Percentiles rank a stretch among this genome's conserved stretches.
phyloP scores from a whole-genome alignment of 2,113 vertebrate species.

The Anser brachyrhynchus region DNA sequence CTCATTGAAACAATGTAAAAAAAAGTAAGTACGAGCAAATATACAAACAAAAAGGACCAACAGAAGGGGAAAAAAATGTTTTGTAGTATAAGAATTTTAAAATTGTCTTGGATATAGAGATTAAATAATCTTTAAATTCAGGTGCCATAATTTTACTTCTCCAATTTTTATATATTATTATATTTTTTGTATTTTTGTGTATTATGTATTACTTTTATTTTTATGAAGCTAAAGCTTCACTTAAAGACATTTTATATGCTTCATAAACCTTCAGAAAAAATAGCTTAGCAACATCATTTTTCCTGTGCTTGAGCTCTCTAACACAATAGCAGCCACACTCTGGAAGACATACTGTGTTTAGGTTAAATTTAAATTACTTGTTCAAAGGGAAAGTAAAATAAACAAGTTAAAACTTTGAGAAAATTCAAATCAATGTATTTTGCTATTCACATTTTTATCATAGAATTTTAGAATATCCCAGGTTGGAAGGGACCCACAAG shows the following conservation, averaged over 20 bases:
- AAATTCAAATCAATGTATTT: background rate
- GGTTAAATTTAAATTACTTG: background rate
- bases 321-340: background rate
- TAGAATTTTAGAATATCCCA: too few species aligned
- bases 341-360: background rate
- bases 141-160: background rate
- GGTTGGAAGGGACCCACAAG: too few species aligned
- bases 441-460: background rate
- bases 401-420: background rate
- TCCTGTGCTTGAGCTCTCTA: background rate
- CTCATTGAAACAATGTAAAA: background rate
- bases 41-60: background rate
- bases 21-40: fast-evolving
- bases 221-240: background rate
- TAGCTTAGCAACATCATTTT: background rate
- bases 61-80: fast-evolving
- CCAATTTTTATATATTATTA: too few species aligned
- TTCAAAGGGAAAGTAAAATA: background rate
- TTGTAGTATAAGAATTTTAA: background rate
- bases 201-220: too few species aligned
- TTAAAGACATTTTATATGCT: background rate
- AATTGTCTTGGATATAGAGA: background rate
- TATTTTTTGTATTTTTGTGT: too few species aligned
- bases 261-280: background rate
- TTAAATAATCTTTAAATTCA: background rate